These are phyloP conservation scores for Rynchops niger DNA, from an alignment of 2,113 vertebrate species.

Conservation along the genomic window DNA sequence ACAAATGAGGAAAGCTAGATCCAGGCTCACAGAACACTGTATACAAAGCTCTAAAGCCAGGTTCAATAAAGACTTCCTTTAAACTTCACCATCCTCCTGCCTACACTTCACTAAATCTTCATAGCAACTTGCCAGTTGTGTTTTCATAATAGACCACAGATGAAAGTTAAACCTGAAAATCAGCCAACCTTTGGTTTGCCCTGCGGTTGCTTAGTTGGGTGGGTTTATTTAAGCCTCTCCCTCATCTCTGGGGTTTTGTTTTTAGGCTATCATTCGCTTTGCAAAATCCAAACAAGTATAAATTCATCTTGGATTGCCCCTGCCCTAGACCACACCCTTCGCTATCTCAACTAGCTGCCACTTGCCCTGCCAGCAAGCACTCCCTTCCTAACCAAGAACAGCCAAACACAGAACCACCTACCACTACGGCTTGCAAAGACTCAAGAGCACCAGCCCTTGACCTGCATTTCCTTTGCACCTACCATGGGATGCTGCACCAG, in stretches of 20 bases:
- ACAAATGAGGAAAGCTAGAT: neutral
- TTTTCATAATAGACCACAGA: neutral
- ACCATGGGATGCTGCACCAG: neutral
- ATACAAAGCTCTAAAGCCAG: neutral
- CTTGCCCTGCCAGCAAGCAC: neutral
- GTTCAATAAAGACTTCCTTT: constrained; percentile 7
- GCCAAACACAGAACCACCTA: neutral
- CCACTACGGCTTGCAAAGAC: neutral
- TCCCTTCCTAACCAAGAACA: neutral
- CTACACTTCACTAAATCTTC: neutral
- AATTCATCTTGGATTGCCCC: neutral
- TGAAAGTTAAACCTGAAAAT: constrained; percentile 41
- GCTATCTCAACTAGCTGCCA: neutral
- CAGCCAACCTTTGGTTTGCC: constrained; percentile 13
- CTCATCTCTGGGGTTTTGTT: neutral
- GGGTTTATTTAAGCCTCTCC: neutral
- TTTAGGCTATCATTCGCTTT: neutral
- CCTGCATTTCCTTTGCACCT: neutral
- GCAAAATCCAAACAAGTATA: constrained; percentile 3
- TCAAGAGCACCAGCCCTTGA: neutral
- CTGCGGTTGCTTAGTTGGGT: neutral
- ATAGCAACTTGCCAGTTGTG: constrained; percentile 11
- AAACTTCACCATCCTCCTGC: neutral
- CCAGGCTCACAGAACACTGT: neutral
- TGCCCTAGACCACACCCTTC: neutral